Conservation (phyloP, 2,888 invertebrate species). For the Luperina testacea region DNA sequence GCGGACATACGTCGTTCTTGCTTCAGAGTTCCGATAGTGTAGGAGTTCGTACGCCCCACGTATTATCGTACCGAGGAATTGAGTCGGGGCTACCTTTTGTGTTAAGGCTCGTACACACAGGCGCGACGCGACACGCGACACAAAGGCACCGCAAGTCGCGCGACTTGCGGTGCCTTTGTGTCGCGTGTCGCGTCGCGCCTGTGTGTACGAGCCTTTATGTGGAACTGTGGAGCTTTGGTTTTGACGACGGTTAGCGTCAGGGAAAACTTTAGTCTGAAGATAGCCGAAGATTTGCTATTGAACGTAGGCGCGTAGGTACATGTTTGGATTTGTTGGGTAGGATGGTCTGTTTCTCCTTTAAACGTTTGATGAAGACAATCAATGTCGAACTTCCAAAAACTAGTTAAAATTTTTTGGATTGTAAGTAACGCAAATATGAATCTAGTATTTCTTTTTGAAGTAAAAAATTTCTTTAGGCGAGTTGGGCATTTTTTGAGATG, state of each 20-base stretch:
- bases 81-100: constrained; percentile 14
- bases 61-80: constrained; percentile 22
- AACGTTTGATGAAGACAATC: neutral
- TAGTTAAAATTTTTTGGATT: neutral
- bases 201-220: too few relatives aligned
- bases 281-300: constrained; percentile 33
- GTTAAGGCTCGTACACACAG: too few relatives aligned
- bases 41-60: constrained; percentile 2
- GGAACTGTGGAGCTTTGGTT: constrained; percentile 25
- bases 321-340: neutral
- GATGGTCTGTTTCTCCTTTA: neutral
- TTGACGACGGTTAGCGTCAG: constrained; percentile 38
- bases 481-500: too few relatives aligned
- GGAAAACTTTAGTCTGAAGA: constrained; percentile 23
- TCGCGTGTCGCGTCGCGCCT: too few relatives aligned
- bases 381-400: neutral
- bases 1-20: constrained; percentile 35
- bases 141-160: too few relatives aligned
- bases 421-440: neutral
- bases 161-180: too few relatives aligned
- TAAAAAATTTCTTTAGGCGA: too few relatives aligned
- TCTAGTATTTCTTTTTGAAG: too few relatives aligned
- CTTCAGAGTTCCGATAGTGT: constrained; percentile 13
- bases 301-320: neutral
- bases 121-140: too few relatives aligned